Evolutionary conservation across 2,113 vertebrate genomes (phyloP).

Genomic region (Chaenocephalus aceratus): DNA sequence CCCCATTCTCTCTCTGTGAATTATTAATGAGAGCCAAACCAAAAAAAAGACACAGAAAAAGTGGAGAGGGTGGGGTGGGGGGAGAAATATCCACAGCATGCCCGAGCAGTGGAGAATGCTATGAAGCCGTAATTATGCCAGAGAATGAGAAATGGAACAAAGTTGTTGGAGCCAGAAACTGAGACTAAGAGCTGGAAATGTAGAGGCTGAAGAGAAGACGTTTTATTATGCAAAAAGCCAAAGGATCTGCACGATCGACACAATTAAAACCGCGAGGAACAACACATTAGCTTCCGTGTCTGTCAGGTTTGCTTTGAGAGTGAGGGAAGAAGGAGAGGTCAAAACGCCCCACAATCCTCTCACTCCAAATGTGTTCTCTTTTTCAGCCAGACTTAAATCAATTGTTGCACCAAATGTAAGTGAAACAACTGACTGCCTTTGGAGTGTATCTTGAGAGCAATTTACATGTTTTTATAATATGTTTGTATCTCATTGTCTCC

Average conservation of each 20-base stretch:
- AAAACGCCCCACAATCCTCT: background rate
- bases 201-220: conserved; percentile 37
- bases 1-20: conserved; percentile 76
- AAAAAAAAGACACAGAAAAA: conserved; percentile 47
- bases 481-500: too few species aligned
- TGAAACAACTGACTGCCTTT: too few species aligned
- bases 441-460: too few species aligned
- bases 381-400: too few species aligned
- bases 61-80: background rate
- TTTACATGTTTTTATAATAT: too few species aligned
- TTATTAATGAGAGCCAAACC: conserved; percentile 76
- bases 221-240: conserved; percentile 54
- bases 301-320: conserved; percentile 3
- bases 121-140: conserved; percentile 76
- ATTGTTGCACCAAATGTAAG: too few species aligned
- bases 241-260: conserved; percentile 36
- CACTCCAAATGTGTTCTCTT: too few species aligned
- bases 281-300: conserved; percentile 37
- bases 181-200: conserved; percentile 59
- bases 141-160: conserved; percentile 75
- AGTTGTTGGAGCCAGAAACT: conserved; percentile 67
- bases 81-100: conserved; percentile 43
- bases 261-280: conserved; percentile 48
- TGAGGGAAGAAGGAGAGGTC: background rate
- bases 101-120: conserved; percentile 51